Conservation (phyloP, 1,140 invertebrate species). For the Drosophila asahinai region DNA sequence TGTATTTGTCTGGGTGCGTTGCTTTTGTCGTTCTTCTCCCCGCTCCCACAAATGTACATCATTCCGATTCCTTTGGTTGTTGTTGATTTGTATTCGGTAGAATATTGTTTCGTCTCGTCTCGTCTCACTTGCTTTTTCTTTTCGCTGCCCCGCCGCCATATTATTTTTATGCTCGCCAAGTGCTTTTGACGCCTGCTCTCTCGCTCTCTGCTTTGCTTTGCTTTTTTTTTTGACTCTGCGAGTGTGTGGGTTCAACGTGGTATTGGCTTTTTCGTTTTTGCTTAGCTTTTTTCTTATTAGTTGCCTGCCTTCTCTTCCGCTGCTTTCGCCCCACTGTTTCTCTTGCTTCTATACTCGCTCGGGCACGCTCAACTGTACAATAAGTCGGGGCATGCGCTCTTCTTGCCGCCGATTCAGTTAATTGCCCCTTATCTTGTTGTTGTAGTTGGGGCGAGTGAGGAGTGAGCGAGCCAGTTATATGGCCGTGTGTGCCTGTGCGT, state of each 20-base stretch:
- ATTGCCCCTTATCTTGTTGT: constrained; percentile 58
- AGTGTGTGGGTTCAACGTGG: constrained; percentile 24
- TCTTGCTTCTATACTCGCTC: constrained; percentile 14
- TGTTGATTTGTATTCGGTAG: constrained; percentile 39
- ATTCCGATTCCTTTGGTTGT: constrained; percentile 48
- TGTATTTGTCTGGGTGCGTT: constrained; percentile 47
- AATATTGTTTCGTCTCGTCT: constrained; percentile 50
- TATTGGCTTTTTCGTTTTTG: constrained; percentile 22
- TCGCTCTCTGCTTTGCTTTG: constrained; percentile 60
- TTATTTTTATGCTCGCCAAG: constrained; percentile 73
- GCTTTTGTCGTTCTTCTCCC: constrained; percentile 45
- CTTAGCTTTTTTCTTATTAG: constrained; percentile 71
- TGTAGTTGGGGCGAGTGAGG: constrained; percentile 48
- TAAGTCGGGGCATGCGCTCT: constrained; percentile 71
- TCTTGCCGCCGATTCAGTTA: constrained; percentile 41
- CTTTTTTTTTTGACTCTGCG: not conserved
- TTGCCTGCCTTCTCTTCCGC: constrained; percentile 23
- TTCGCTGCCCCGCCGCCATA: constrained; percentile 62
- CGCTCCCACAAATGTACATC: constrained; percentile 42
- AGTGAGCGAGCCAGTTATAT: constrained; percentile 57
- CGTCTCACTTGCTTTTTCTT: constrained; percentile 32
- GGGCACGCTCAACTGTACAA: constrained; percentile 70
- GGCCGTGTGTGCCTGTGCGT: constrained; percentile 24
- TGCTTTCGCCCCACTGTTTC: constrained; percentile 7
- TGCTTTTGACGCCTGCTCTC: constrained; percentile 50